Evolutionary conservation across 2,797 vertebrate genomes (phyloP), one percentile per base, ranked within the genome.

Genomic region (Podarcis lilfordi): DNA sequence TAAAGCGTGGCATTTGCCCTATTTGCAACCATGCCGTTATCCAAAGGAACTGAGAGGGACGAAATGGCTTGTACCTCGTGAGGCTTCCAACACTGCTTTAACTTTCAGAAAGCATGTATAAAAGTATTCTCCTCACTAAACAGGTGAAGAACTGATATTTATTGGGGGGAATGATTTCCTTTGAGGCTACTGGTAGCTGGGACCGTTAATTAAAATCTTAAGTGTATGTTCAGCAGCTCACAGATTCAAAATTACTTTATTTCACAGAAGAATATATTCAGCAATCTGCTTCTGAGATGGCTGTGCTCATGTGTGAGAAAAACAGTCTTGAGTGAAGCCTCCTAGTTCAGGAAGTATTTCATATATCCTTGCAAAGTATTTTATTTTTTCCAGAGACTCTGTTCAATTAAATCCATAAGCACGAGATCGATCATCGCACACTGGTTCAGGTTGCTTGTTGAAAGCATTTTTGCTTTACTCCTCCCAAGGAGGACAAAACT

Each of bases 1-100:
- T 98, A 93, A 97, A 97, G 13, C 97, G 90, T 89, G 94, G 96
- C 84, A 97, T 97, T 89, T 98, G 97, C 93, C 97, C 97, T 89
- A 96, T 97, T 96, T 98, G 97, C 77, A 98, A 97, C 93, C 97
- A 94, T 77, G 97, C 98, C 95, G 97, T 97, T 95, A 93, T 97
- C 80, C 97, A 95, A 93, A 88, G 97, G 96, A 87, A 91, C 88
- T 3, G 92, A 95, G 92, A 97, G 95, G 93, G 91, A 78, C 40
- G 27, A 74, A 25, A 86, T 87, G 25, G 8, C 74, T 91, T 66
- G 40, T 80, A 32, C 68, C 77, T 88, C 7, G 40, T 71, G 32
- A 25, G 55, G 7, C 82, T 92, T 91, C 40, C 69, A 64, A 80
- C 21, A 84, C 37, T 3, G 19, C 61, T 87, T 61, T 11, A 37